Conservation (phyloP, 2,797 vertebrate species). For the Sebastes kiyomatsui region DNA sequence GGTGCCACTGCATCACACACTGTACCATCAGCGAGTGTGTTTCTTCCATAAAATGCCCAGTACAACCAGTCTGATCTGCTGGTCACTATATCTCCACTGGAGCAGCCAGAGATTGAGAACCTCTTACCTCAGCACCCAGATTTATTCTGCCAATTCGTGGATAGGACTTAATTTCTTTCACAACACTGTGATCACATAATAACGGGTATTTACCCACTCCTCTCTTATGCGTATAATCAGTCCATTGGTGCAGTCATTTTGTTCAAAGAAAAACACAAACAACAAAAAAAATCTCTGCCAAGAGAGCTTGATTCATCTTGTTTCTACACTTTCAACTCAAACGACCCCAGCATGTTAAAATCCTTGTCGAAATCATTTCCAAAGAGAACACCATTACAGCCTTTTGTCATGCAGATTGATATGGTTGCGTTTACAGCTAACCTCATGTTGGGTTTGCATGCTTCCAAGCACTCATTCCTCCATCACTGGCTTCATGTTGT, state of each 20-base stretch:
- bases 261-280: background rate
- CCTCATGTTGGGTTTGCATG: background rate
- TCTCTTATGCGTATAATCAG: background rate
- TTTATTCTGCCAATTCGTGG: background rate
- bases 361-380: background rate
- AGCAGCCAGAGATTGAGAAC: background rate
- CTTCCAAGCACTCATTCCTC: background rate
- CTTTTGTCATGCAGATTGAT: background rate
- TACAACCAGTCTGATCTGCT: background rate
- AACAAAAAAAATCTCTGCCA: background rate
- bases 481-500: background rate
- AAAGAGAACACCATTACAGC: background rate
- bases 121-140: background rate
- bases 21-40: fast-evolving
- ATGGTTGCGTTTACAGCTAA: background rate
- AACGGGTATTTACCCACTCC: constrained; percentile 1
- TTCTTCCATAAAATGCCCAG: background rate
- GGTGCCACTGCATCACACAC: constrained; percentile 26
- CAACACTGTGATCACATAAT: background rate
- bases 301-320: background rate
- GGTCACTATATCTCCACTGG: background rate
- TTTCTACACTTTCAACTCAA: background rate
- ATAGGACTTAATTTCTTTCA: background rate
- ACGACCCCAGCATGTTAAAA: background rate
- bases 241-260: background rate